Base-by-base conservation (phyloP, 1,140 invertebrate genomes). In the Charaxes varanes region DNA sequence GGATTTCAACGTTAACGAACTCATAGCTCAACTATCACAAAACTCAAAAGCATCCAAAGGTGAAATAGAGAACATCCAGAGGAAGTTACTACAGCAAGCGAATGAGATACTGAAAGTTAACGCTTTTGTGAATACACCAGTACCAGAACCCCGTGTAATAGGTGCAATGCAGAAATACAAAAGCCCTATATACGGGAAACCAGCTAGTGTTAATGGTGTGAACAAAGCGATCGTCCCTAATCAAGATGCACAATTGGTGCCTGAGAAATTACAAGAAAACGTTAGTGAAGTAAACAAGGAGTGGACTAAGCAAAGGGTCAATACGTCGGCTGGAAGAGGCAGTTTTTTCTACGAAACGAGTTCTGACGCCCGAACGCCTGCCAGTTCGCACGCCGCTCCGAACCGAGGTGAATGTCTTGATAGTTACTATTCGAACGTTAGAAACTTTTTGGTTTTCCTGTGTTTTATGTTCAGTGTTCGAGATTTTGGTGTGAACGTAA, bases 261-360 rank as follows among this genome's bases (percentile, higher is more conserved):
- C 77, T 31, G 77, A 81, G 65, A 73, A 60, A 52, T 62, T 81
- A 17, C 62, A 71, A 60, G 65, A 66, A 55, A 66, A 60, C 49
- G 51, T 40, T 38, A 46, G 49, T 47, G 57, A 58, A 62, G 72
- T 70, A 66, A 73, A 69, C 64, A 61, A 58, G 53, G 61, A 53
- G 53, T 63, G 64, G 57, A 68, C 68, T 65, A 69, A 64, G 68
- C 76, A 61, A 70, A 69, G 71, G 71, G 73, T 73, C 73, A 68
- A 41, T 46, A 51, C 53, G 58, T 55, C 54, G 46, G 48, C 60
- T 62, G 65, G 67, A 62, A 70, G 68, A 73, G 69, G 65, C 59
- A 56, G 61, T 76, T 76, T 80, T 77, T 80, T 73, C 66, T 71
- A 68, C 64, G 73, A 62, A 81, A 81, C 77, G 54, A 71, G 77